Conservation (phyloP, 2,113 vertebrate genomes). For the Gyps fulvus region DNA sequence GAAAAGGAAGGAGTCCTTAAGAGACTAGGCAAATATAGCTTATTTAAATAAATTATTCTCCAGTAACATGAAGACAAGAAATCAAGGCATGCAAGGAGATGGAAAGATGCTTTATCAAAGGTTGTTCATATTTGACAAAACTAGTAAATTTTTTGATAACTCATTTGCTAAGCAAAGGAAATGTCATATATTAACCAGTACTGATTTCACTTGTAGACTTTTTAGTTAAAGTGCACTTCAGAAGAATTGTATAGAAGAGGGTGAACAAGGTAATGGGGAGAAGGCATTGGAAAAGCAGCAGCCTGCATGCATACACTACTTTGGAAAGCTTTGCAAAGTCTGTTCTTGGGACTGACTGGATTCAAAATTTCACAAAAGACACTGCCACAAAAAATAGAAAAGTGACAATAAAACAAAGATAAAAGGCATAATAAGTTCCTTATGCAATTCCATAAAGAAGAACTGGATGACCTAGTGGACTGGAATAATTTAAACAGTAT, state of each 20-base stretch:
- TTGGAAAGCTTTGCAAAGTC: not conserved
- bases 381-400: not conserved
- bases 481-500: not conserved
- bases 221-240: not conserved
- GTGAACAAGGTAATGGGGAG: not conserved
- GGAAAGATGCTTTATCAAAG: not conserved
- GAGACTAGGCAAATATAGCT: not conserved
- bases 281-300: not conserved
- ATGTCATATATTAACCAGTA: not conserved
- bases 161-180: not conserved
- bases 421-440: not conserved
- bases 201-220: not conserved
- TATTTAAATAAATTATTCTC: conserved; percentile 14
- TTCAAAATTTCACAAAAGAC: not conserved
- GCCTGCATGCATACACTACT: not conserved
- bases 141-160: not conserved
- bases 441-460: not conserved
- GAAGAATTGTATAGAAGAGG: not conserved
- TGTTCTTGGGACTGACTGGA: not conserved
- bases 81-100: not conserved
- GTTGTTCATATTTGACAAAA: not conserved
- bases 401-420: not conserved
- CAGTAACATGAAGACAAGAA: conserved; percentile 1
- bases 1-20: not conserved
- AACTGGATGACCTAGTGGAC: not conserved